Evolutionary conservation across 2,888 invertebrate species (phyloP), one percentile per base, ranked within the genome.

Genomic region (Tillus elongatus): DNA sequence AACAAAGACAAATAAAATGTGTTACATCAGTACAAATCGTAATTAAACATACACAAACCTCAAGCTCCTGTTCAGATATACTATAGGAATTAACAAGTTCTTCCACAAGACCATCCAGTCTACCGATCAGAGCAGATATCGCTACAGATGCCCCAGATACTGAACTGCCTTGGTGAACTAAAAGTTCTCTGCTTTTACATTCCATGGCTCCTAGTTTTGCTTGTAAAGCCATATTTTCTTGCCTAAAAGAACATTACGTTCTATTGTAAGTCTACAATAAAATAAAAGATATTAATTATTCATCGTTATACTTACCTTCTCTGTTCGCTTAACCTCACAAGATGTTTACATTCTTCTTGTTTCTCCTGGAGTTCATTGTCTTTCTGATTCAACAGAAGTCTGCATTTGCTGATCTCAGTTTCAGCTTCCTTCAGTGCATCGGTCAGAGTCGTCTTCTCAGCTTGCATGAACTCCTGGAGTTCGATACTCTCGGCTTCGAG

Each of bases 381-480:
- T 31, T 71, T 71, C 46, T 69, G 66, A 4, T 14, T 34, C 13
- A 37, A n/a, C 3, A 32, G 6, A 6, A 8, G 6, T 30, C 56
- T 53, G 19, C 45, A 47, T 36, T 54, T 54, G 34, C 55, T 53
- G 4, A 77, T 71, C 60, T 83, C 82, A 1, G 63, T 59, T 64
- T 90, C 90, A 2, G 82, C 71, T 47, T 90, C 90, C 27, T 78
- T 76, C 29, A 90, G 68, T 1, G 87, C 81, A 56, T 89, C 88
- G 13, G 77, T 74, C 49, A 90, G 70, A 4, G 86, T 80, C 3
- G 77, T 74, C 53, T 89, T 89, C 66, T 91, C 90, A 6, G 84
- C 82, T 51, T 87, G 85, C 44, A 90, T 71, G 61, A 91, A 91
- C 57, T 90, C 89, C 58, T 88, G 86, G 67, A 90, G 71, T 64